Evolutionary conservation across 2,113 vertebrate species (phyloP), one percentile per base, ranked within the genome.

Genomic region (Cariama cristata): DNA sequence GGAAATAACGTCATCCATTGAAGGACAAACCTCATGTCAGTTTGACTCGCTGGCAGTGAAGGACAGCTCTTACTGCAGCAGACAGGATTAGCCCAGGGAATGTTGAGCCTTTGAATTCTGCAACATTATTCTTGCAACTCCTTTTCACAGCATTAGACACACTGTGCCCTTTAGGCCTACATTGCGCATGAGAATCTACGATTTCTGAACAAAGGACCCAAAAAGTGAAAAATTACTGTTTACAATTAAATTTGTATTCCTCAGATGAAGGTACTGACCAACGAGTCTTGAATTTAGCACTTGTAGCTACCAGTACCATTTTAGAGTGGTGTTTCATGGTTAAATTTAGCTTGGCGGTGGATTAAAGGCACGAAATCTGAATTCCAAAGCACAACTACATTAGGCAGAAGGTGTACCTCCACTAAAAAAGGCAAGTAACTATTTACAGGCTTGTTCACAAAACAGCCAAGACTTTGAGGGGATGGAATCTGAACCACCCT

Each of bases 1-100:
- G 96, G 95, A 97, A 98, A 98, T 88, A 88, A 91, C 22, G 69
- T 94, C 96, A 93, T 74, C 79, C 85, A 91, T 85, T 95, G 95
- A 95, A 93, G 95, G 85, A 94, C 76, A 93, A 97, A 96, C 56
- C 67, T 90, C 55, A 44, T 3, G 55, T 69, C 93, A 81, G 87
- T 53, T 90, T 45, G 52, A 85, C 89, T 80, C 59, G 63, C 49
- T 91, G 32, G 33, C 33, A 84, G 77, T 11, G 23, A 55, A 82
- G 79, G 67, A 50, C 93, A 91, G 49, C 26, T 86, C 90, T 93
- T 88, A 89, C 33, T 91, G 47, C 45, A 94, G 47, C 53, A 89
- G 52, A 81, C 72, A 90, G 74, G 28, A 73, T 28, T 90, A 90
- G 71, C 33, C 55, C 12, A 66, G 80, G 62, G 64, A 86, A 85